Percentiles rank a stretch among this genome's conserved stretches.
Evolutionary conservation across 2,888 invertebrate species (phyloP).

Genomic region (Odontothrips loti): DNA sequence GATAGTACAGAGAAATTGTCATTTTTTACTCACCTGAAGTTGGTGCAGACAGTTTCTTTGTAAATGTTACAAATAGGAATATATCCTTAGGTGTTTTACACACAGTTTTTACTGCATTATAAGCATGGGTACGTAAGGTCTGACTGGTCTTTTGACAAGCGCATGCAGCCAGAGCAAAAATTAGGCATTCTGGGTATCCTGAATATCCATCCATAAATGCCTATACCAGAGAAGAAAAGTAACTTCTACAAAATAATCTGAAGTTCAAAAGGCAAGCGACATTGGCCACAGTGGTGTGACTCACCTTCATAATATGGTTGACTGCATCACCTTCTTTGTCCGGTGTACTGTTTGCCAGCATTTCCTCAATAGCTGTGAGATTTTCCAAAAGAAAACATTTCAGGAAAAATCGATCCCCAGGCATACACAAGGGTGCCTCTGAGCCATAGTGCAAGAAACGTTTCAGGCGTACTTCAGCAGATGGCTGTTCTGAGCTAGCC

Average conservation of each 20-base stretch:
- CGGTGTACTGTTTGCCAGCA: constrained; percentile 34
- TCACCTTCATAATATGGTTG: constrained; percentile 44
- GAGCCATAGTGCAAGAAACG: constrained; percentile 54
- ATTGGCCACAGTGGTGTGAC: not conserved
- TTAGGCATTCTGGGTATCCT: constrained; percentile 55
- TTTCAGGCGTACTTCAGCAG: constrained; percentile 48
- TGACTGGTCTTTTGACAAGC: constrained; percentile 47
- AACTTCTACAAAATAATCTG: not conserved
- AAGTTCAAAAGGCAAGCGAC: not conserved
- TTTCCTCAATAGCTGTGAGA: constrained; percentile 34
- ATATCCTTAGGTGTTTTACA: constrained; percentile 61
- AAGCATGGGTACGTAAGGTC: constrained; percentile 53
- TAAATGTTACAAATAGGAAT: constrained; percentile 59
- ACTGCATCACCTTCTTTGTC: constrained; percentile 41
- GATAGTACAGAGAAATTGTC: not conserved
- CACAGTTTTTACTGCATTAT: constrained; percentile 53
- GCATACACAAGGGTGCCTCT: constrained; percentile 54
- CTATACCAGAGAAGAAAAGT: constrained; percentile 43
- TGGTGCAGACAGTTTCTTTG: constrained; percentile 47
- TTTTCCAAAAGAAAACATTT: constrained; percentile 42
- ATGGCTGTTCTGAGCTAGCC: constrained; percentile 32
- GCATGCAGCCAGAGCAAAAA: constrained; percentile 62
- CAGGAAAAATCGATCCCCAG: constrained; percentile 54
- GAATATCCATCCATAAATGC: constrained; percentile 52
- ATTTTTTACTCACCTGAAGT: not conserved